Conservation (phyloP, 2,113 vertebrate genomes). For the Nicator chloris region DNA sequence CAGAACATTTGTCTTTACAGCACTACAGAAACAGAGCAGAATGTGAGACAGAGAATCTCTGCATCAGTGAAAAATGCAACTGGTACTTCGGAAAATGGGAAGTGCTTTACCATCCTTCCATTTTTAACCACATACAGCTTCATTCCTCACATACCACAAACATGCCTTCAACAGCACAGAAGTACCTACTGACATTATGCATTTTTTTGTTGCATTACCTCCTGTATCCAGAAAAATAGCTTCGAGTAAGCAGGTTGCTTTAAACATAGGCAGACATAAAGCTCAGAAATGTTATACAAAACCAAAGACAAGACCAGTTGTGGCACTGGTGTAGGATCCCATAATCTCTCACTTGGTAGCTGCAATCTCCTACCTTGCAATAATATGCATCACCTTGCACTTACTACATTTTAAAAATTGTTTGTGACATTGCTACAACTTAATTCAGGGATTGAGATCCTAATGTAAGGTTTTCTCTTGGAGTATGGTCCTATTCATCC, state of each 20-base stretch:
- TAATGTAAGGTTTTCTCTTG: neutral
- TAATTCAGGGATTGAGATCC: neutral
- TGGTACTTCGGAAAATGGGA: neutral
- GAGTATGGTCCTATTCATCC: neutral
- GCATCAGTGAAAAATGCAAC: neutral
- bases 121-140: neutral
- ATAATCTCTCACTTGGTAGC: neutral
- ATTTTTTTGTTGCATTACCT: neutral
- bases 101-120: neutral
- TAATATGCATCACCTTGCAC: neutral
- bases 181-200: neutral
- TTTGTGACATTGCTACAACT: neutral
- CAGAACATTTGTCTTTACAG: neutral
- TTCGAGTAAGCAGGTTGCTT: neutral
- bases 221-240: neutral
- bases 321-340: neutral
- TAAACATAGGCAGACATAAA: neutral
- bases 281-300: neutral
- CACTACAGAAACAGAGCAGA: neutral
- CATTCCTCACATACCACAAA: neutral
- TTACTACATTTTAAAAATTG: neutral
- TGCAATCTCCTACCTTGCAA: neutral
- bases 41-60: neutral
- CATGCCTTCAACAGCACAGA: neutral
- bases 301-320: neutral